Conservation (phyloP, 1,140 invertebrate species). For the Epicauta chinensis region DNA sequence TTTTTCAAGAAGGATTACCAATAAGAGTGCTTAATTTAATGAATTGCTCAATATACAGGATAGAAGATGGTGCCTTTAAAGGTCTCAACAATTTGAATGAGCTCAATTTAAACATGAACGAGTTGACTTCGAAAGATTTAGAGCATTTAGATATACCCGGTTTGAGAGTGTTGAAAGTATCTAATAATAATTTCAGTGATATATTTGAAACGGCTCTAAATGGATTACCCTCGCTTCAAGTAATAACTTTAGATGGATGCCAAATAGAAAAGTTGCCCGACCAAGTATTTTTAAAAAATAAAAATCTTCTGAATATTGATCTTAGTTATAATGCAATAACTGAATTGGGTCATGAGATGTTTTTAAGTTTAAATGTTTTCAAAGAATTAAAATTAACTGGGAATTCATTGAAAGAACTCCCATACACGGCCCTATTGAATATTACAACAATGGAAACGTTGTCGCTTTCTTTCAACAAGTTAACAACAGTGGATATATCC, state of each 20-base stretch:
- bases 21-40: constrained; percentile 52
- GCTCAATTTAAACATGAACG: constrained; percentile 67
- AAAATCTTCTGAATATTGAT: constrained; percentile 65
- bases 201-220: constrained; percentile 61
- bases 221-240: constrained; percentile 67
- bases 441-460: constrained; percentile 66
- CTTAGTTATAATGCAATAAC: constrained; percentile 61
- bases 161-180: constrained; percentile 62
- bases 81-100: constrained; percentile 60
- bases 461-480: constrained; percentile 63
- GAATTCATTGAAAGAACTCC: constrained; percentile 67
- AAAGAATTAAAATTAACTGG: constrained; percentile 67
- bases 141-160: constrained; percentile 63
- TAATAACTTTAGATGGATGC: constrained; percentile 61
- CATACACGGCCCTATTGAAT: constrained; percentile 68
- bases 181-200: constrained; percentile 70
- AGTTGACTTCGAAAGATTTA: constrained; percentile 59
- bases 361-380: constrained; percentile 61
- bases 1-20: constrained; percentile 55
- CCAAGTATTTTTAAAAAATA: constrained; percentile 64
- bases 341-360: constrained; percentile 59
- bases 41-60: constrained; percentile 54
- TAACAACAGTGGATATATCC: constrained; percentile 68
- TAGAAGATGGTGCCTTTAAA: constrained; percentile 59
- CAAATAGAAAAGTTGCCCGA: constrained; percentile 60